These are phyloP conservation scores for Sebastes flavidus DNA, from an alignment of 2,797 vertebrate species.

Conservation along the genomic window DNA sequence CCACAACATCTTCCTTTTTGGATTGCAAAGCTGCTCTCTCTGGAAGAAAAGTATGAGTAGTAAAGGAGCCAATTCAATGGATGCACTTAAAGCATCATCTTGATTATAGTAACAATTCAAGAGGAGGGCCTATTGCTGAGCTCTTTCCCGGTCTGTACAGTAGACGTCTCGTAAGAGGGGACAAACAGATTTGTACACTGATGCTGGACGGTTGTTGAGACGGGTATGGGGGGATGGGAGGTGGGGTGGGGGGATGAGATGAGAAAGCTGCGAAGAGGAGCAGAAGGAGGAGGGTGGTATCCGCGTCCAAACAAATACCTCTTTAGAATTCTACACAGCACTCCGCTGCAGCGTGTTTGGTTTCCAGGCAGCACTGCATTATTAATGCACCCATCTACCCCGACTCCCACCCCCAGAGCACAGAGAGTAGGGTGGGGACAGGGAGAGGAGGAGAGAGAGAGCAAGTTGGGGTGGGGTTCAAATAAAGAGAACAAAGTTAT, in stretches of 20 bases:
- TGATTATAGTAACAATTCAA: slow-evolving; percentile 48
- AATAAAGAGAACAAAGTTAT: slow-evolving; percentile 51
- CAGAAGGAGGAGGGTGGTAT: slow-evolving; percentile 58
- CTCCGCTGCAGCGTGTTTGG: slow-evolving; percentile 84
- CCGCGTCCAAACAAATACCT: slow-evolving; percentile 84
- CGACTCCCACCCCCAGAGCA: slow-evolving; percentile 68
- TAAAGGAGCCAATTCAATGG: slow-evolving; percentile 21
- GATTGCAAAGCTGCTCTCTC: slow-evolving; percentile 28
- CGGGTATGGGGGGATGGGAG: neutral
- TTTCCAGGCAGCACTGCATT: slow-evolving; percentile 87
- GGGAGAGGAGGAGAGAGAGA: slow-evolving; percentile 37
- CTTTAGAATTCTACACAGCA: slow-evolving; percentile 87
- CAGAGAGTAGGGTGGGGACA: slow-evolving; percentile 56
- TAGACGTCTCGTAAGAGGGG: slow-evolving; percentile 45
- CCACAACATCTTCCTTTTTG: slow-evolving; percentile 3
- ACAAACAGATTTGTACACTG: slow-evolving; percentile 49
- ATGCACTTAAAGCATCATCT: slow-evolving; percentile 25
- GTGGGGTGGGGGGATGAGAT: slow-evolving; percentile 26
- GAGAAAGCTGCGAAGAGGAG: slow-evolving; percentile 60
- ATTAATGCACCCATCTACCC: slow-evolving; percentile 83
- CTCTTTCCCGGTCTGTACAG: slow-evolving; percentile 14
- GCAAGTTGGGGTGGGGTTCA: slow-evolving; percentile 42
- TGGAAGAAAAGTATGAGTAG: slow-evolving; percentile 18
- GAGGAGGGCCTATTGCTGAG: neutral
- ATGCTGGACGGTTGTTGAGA: slow-evolving; percentile 43